A percentile compares a stretch with the other conserved stretches of the same genome.
phyloP scores from a whole-genome alignment of 1,140 invertebrate species.

The Aphelenchoides fujianensis region DNA sequence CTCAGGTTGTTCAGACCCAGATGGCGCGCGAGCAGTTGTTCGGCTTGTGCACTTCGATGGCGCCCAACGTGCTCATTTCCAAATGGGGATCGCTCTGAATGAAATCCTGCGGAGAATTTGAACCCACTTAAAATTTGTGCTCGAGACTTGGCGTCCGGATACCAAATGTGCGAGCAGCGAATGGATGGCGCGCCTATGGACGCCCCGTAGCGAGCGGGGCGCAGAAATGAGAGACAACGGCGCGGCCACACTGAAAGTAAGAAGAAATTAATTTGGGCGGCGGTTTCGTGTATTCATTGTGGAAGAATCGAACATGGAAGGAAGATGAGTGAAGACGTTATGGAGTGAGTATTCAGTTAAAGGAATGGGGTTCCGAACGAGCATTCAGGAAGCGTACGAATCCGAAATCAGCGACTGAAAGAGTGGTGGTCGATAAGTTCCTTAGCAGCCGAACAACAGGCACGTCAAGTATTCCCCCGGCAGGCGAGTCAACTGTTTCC shows the following conservation, averaged over 20 bases:
- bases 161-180: slow-evolving; percentile 53
- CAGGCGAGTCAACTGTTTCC: no score
- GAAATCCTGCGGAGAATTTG: slow-evolving; percentile 1
- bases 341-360: background rate
- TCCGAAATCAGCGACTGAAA: background rate
- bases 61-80: slow-evolving; percentile 39
- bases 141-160: slow-evolving; percentile 59
- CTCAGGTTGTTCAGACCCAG: slow-evolving; percentile 44
- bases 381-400: background rate
- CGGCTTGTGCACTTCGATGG: slow-evolving; percentile 29
- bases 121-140: slow-evolving; percentile 53
- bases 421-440: background rate
- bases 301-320: background rate
- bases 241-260: slow-evolving; percentile 8
- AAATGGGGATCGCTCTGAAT: slow-evolving; percentile 35
- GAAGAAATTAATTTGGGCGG: no score
- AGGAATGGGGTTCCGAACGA: background rate
- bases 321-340: background rate
- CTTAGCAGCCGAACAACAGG: no score
- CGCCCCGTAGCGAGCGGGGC: background rate
- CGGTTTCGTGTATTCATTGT: background rate
- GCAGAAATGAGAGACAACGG: background rate
- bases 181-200: background rate
- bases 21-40: slow-evolving; percentile 27
- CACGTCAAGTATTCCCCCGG: no score